These are phyloP conservation scores for Danio choprae DNA, from an alignment of 2,797 vertebrate genomes.

Conservation along the genomic window DNA sequence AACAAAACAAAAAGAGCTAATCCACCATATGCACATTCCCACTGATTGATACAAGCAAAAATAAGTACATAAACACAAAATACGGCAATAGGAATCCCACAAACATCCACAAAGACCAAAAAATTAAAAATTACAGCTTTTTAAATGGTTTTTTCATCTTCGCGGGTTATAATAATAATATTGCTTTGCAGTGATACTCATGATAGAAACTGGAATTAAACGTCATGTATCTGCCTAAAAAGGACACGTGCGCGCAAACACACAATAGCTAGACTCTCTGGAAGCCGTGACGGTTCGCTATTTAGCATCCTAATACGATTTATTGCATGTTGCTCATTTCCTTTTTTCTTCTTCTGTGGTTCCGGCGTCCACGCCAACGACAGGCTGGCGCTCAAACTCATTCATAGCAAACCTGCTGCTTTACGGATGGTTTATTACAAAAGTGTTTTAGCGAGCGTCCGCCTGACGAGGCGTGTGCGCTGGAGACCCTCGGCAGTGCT, in stretches of 20 bases:
- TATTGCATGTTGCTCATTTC: constrained; percentile 70
- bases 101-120: constrained; percentile 69
- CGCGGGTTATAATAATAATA: constrained; percentile 72
- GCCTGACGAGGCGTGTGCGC: constrained; percentile 76
- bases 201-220: constrained; percentile 66
- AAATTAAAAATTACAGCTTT: constrained; percentile 76
- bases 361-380: constrained; percentile 73
- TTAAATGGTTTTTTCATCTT: no score
- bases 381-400: constrained; percentile 83
- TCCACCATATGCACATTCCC: constrained; percentile 96
- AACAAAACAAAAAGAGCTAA: constrained; percentile 84
- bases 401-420: constrained; percentile 87
- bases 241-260: constrained; percentile 11
- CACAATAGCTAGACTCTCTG: constrained; percentile 7
- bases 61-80: constrained; percentile 70
- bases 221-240: constrained; percentile 29
- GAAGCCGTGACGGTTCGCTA: constrained; percentile 28
- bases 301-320: no score
- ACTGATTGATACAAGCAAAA: constrained; percentile 97
- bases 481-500: constrained; percentile 72
- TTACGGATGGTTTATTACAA: constrained; percentile 87
- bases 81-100: constrained; percentile 69
- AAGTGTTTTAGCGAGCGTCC: constrained; percentile 73
- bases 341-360: constrained; percentile 2
- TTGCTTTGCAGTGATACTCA: constrained; percentile 76